These are phyloP conservation scores for Glareola pratincola DNA, from an alignment of 2,113 vertebrate species.

Conservation along the genomic window DNA sequence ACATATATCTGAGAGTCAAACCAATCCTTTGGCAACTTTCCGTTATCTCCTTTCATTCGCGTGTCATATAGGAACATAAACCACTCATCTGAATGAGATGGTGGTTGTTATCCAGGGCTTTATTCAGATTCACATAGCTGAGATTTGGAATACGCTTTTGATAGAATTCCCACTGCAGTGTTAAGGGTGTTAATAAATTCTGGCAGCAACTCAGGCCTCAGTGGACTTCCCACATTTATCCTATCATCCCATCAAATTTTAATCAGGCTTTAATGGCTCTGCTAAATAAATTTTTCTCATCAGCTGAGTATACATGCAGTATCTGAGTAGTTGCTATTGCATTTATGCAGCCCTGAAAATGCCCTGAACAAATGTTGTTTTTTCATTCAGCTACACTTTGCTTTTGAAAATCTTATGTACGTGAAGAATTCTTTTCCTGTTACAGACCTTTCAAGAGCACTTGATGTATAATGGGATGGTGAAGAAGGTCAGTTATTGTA, in stretches of 20 bases:
- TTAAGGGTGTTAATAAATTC: conserved; percentile 51
- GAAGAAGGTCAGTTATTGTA: not conserved
- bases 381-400: not conserved
- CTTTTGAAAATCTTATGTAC: not conserved
- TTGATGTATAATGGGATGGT: not conserved
- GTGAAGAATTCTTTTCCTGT: not conserved
- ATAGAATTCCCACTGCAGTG: conserved; percentile 22
- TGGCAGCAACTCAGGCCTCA: conserved; percentile 44
- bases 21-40: not conserved
- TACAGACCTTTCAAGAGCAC: not conserved
- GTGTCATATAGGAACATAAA: not conserved
- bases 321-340: not conserved
- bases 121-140: conserved; percentile 6
- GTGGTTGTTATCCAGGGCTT: not conserved
- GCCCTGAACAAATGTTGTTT: not conserved
- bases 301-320: not conserved
- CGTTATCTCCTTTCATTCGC: not conserved
- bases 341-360: not conserved
- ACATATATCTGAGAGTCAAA: not conserved
- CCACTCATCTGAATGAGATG: not conserved
- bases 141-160: conserved; percentile 12
- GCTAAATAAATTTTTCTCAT: conserved; percentile 47
- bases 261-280: conserved; percentile 50
- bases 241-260: conserved; percentile 49
- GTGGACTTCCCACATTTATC: conserved; percentile 12